Evolutionary conservation across 2,797 vertebrate species (phyloP), one percentile per base, ranked within the genome.

Genomic region (Sebastes dallii): DNA sequence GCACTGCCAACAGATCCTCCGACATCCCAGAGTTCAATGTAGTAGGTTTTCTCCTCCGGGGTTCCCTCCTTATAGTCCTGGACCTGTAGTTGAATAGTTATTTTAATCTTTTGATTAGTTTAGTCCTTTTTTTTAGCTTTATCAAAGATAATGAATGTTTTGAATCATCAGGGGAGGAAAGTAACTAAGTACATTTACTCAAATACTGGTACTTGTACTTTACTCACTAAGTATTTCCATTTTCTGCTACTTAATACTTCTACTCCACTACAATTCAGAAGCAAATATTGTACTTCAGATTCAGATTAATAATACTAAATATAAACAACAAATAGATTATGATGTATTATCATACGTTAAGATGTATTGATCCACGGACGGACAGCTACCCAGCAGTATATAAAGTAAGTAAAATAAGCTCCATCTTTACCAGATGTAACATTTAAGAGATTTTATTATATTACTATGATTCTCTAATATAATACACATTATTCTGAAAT

Each of bases 1-100:
- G 97, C 97, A 82, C 97, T 97, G 83, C 98, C 99, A 72, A 99
- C 96, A 6, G 99, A 99, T 66, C 98, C 99, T 62, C 98, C 99
- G 65, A 99, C 96, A 92, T 99, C 98, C 98, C 98, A 99, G 32
- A 99, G 94, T 90, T 99, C 99, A 93, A 97, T 98, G 90, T 98
- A 99, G 88, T 96, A 99, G 0, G 97, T 97, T 95, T 99, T 99
- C 93, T 99, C 99, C 77, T 99, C 98, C 1, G 98, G 98, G 1
- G 98, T 99, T 78, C 98, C 98, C 89, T 99, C 99, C 92, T 96
- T 99, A 89, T 99, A 99, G 92, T 99, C 99, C 78, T 99, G 98
- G 71, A 98, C 96, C 98, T 99, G 92, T 12, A 68, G 30, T 65
- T 54, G 3, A 75, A 81, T 30, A 11, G 27, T 39, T 66, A 36